Base-by-base conservation (phyloP, 2,797 vertebrate genomes). In the Hozukius guyotensis region DNA sequence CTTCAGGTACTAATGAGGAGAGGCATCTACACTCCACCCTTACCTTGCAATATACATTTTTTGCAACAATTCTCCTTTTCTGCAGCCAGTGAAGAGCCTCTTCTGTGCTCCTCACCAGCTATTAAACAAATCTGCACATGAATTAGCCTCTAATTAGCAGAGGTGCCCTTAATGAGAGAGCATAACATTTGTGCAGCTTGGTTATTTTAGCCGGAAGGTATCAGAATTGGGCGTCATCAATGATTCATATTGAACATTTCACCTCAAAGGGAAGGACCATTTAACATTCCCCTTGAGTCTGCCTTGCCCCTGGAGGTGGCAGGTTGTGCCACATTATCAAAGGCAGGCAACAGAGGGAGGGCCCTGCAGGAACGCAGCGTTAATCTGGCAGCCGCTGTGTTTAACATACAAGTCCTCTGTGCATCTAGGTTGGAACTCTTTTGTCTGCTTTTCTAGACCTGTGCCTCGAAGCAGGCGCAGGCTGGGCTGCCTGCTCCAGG, bases 231-330 rank as follows among this genome's bases (percentile, higher is more conserved):
- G 55, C 27, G 69, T 88, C 90, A 95, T 96, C 90, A 96, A 95
- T 96, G 94, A 95, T 96, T 95, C 92, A 95, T 94, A 89, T 80
- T 36, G 81, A 93, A 89, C 87, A 94, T 94, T 94, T 93, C 92
- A 94, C 93, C 93, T 95, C 93, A 85, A 94, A 94, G 92, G 94
- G 90, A 93, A 84, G 91, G 79, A 92, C 78, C 90, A 86, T 95
- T 95, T 94, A 95, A 88, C 92, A 95, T 95, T 94, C 93, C 94
- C 91, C 93, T 93, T 76, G 87, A 94, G 93, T 94, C 57, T 87
- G 86, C 72, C 87, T 83, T 84, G 87, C 78, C 89, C 89, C 90
- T 56, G 75, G 88, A 94, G 91, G 92, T 93, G 87, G 79, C 91
- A 89, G 91, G 87, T 95, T 93, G 92, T 93, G 92, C 92, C 93